Evolutionary conservation across 2,113 vertebrate genomes (phyloP).

Genomic region (Poicephalus meyeri): DNA sequence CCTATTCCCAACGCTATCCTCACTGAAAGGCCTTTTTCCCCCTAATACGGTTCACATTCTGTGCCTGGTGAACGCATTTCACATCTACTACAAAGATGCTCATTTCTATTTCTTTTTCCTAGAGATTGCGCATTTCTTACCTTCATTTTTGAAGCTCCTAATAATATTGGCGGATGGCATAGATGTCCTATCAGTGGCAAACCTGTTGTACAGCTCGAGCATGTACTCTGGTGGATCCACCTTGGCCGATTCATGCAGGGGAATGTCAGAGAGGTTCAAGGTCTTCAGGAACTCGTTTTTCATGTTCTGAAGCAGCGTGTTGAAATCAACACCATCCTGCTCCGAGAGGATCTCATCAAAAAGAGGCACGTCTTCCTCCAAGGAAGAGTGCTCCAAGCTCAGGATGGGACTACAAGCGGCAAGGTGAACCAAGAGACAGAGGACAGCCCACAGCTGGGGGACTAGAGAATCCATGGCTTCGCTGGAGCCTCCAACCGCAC

Average conservation of each 20-base stretch:
- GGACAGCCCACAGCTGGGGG: slow-evolving; percentile 55
- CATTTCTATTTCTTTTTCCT: not conserved
- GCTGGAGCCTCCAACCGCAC: slow-evolving; percentile 25
- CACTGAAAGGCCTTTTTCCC: not conserved
- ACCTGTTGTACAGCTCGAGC: slow-evolving; percentile 96
- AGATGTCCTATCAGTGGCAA: slow-evolving; percentile 88
- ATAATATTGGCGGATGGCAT: slow-evolving; percentile 95
- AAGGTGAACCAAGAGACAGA: slow-evolving; percentile 69
- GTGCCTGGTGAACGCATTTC: not conserved
- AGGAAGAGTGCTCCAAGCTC: slow-evolving; percentile 80
- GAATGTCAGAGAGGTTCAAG: slow-evolving; percentile 87
- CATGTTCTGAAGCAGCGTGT: slow-evolving; percentile 86
- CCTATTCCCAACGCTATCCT: not conserved
- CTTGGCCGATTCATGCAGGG: slow-evolving; percentile 72
- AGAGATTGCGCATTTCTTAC: slow-evolving; percentile 64
- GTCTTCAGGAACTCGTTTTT: slow-evolving; percentile 91
- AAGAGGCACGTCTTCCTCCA: slow-evolving; percentile 84
- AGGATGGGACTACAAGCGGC: slow-evolving; percentile 83
- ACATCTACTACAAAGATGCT: fast-evolving
- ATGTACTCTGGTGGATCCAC: slow-evolving; percentile 96
- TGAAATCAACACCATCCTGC: slow-evolving; percentile 86
- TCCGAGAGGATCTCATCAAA: slow-evolving; percentile 86
- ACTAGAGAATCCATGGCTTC: slow-evolving; percentile 67
- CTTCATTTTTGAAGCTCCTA: slow-evolving; percentile 98
- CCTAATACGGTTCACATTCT: fast-evolving